Conservation (phyloP, 2,888 invertebrate genomes). For the Eristalinus sepulchralis region DNA sequence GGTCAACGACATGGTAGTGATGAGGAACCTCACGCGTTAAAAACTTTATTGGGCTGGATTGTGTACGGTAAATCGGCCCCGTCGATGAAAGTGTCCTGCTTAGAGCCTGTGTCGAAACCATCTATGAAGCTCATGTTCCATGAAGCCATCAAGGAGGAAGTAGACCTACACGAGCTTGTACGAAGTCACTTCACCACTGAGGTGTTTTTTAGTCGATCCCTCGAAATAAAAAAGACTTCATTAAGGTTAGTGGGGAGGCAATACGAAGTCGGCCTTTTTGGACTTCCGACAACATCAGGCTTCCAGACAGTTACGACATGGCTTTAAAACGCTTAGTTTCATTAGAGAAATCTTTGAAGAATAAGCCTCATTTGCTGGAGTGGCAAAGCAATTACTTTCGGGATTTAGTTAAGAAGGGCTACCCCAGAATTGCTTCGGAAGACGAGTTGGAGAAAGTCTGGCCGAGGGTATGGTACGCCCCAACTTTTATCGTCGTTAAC, state of each 20-base stretch:
- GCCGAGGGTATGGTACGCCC: slow-evolving; percentile 72
- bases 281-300: not conserved
- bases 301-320: not conserved
- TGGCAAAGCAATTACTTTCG: slow-evolving; percentile 31
- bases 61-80: slow-evolving; percentile 26
- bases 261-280: not conserved
- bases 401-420: slow-evolving; percentile 28
- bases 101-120: not conserved
- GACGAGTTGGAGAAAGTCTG: slow-evolving; percentile 19
- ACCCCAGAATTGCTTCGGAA: slow-evolving; percentile 38
- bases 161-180: slow-evolving; percentile 26
- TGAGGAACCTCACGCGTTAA: slow-evolving; percentile 19
- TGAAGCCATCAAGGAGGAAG: slow-evolving; percentile 27
- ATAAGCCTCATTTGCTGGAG: too few relatives aligned
- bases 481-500: slow-evolving; percentile 64
- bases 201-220: not conserved
- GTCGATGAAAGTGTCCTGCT: not conserved
- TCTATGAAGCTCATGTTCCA: slow-evolving; percentile 30
- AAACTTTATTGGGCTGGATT: slow-evolving; percentile 40
- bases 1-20: slow-evolving; percentile 27
- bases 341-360: not conserved
- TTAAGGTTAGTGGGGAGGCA: not conserved
- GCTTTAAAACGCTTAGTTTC: too few relatives aligned
- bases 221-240: not conserved
- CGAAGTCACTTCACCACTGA: slow-evolving; percentile 20